Conservation (phyloP, 2,113 vertebrate genomes). For the Abramis brama region DNA sequence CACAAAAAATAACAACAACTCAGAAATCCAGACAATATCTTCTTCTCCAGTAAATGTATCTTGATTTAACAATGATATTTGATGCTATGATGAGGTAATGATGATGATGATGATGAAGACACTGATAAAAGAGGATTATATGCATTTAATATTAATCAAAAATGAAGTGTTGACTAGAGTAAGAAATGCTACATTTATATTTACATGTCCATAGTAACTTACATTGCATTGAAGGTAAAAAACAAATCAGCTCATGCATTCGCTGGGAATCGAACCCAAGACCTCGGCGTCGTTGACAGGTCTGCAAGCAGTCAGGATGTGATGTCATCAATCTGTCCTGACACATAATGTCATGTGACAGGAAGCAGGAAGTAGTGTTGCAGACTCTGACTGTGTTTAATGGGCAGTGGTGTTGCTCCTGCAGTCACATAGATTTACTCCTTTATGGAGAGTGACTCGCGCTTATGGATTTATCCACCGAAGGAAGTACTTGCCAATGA, state of each 20-base stretch:
- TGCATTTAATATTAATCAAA: background rate
- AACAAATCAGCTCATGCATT: background rate
- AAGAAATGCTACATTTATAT: background rate
- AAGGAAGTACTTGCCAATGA: background rate
- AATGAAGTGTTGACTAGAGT: background rate
- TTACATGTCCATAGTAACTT: background rate
- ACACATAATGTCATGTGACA: background rate
- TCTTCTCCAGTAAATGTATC: too few species aligned
- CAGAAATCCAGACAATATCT: too few species aligned
- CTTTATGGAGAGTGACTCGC: background rate
- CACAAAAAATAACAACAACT: too few species aligned
- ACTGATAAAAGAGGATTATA: background rate
- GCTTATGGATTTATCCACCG: background rate
- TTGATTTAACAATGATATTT: too few species aligned
- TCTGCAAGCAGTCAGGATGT: background rate
- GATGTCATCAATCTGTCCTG: background rate
- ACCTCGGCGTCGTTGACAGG: background rate
- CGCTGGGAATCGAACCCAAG: background rate
- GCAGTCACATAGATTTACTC: too few species aligned
- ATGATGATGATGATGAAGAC: too few species aligned
- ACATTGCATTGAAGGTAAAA: background rate
- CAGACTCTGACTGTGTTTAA: background rate
- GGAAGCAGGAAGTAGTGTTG: background rate
- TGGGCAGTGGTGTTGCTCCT: background rate
- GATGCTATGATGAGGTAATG: too few species aligned